A percentile compares a stretch with the other conserved stretches of the same genome.
Conservation (phyloP, 2,888 invertebrate species). For the Monopis laevigella region DNA sequence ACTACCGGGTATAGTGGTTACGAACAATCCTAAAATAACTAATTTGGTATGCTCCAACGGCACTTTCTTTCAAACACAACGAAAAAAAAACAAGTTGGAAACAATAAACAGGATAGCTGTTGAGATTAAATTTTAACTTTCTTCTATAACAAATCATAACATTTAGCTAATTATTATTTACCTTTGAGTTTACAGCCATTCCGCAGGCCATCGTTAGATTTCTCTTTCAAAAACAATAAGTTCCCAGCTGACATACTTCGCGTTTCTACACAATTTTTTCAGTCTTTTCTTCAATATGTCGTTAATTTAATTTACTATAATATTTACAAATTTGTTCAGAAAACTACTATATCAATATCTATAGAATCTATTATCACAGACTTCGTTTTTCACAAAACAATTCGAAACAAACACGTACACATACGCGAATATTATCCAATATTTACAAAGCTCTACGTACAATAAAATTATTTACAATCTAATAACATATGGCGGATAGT, state of each 20-base stretch:
- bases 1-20: no score
- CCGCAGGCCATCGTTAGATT: slow-evolving; percentile 50
- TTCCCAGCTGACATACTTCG: slow-evolving; percentile 65
- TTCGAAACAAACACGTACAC: slow-evolving; percentile 63
- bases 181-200: slow-evolving; percentile 54
- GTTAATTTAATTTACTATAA: slow-evolving; percentile 61
- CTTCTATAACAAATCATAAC: no score
- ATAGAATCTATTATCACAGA: slow-evolving; percentile 71
- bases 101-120: no score
- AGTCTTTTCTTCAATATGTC: slow-evolving; percentile 63
- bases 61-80: no score
- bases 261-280: slow-evolving; percentile 51
- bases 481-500: slow-evolving; percentile 63
- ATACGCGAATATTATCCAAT: slow-evolving; percentile 61
- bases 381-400: slow-evolving; percentile 67
- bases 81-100: no score
- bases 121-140: no score
- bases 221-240: slow-evolving; percentile 61
- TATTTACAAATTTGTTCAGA: slow-evolving; percentile 63
- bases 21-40: no score
- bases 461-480: slow-evolving; percentile 66
- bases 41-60: no score
- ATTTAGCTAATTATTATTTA: no score
- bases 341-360: slow-evolving; percentile 58
- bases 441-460: slow-evolving; percentile 61